Conservation (phyloP, 2,888 invertebrate species). For the Drosophila kokeensis region DNA sequence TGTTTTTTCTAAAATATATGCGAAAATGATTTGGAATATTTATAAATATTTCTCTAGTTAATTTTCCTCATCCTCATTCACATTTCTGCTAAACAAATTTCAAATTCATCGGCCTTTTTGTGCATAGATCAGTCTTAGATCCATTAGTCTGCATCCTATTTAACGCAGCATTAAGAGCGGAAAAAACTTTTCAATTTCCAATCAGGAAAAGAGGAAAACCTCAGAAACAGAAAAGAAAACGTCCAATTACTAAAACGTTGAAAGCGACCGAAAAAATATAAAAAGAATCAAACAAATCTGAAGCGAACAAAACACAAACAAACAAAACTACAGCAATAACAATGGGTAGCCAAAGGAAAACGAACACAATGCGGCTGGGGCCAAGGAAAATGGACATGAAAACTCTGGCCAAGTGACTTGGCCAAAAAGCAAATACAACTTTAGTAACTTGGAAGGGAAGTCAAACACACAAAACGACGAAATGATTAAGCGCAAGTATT, state of each 20-base stretch:
- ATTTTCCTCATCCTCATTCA: background rate
- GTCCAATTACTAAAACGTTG: conserved; percentile 55
- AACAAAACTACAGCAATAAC: conserved; percentile 34
- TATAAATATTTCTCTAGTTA: background rate
- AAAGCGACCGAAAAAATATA: conserved; percentile 28
- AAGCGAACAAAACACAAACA: conserved; percentile 17
- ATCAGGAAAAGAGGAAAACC: conserved; percentile 38
- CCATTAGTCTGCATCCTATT: conserved; percentile 12
- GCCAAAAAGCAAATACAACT: conserved; percentile 46
- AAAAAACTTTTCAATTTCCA: conserved; percentile 25
- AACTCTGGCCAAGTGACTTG: conserved; percentile 52
- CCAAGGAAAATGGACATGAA: conserved; percentile 38
- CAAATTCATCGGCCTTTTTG: background rate
- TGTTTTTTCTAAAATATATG: too few species aligned
- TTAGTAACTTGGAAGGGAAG: conserved; percentile 38
- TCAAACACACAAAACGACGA: conserved; percentile 46
- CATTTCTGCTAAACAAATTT: conserved; percentile 16
- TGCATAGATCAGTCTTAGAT: background rate
- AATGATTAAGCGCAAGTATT: conserved; percentile 40
- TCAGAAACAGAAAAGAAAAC: conserved; percentile 7
- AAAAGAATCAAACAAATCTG: conserved; percentile 24
- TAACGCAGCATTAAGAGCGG: background rate
- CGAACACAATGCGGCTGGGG: conserved; percentile 37
- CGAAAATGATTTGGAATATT: background rate
- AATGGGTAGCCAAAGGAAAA: conserved; percentile 36